phyloP scores from a whole-genome alignment of 2,113 vertebrate genomes.

The Zootoca vivipara region DNA sequence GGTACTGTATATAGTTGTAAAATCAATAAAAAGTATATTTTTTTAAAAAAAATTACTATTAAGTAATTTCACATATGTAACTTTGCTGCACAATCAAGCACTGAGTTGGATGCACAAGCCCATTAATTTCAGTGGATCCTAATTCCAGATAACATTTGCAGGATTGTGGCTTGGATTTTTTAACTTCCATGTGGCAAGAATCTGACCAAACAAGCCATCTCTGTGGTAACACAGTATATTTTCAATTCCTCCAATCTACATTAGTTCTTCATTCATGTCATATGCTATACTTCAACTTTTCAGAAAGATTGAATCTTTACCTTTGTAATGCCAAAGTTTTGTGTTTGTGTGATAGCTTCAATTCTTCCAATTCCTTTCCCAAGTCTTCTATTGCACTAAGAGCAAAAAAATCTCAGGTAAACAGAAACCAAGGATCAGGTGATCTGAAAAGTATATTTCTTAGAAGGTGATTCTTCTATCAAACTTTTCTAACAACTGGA shows the following conservation, averaged over 20 bases:
- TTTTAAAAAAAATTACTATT: too few relatives aligned
- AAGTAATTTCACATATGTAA: not conserved
- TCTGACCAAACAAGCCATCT: not conserved
- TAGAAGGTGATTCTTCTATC: not conserved
- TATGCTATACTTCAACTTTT: too few relatives aligned
- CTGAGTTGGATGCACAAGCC: not conserved
- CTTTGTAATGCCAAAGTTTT: constrained; percentile 67
- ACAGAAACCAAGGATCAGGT: not conserved
- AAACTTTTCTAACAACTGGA: not conserved
- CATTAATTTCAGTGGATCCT: not conserved
- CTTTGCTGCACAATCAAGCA: not conserved
- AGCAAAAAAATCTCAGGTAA: constrained; percentile 34
- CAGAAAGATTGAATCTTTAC: constrained; percentile 35
- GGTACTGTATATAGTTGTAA: too few relatives aligned
- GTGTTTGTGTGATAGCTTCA: constrained; percentile 44
- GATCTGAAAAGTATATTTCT: not conserved
- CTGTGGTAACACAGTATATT: not conserved
- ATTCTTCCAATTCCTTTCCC: constrained; percentile 47
- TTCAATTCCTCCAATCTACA: not conserved
- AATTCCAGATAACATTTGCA: not conserved
- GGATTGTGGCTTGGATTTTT: not conserved
- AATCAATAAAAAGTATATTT: too few relatives aligned
- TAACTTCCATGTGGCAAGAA: not conserved
- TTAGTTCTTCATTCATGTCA: not conserved
- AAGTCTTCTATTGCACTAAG: constrained; percentile 49